Evolutionary conservation across 2,797 vertebrate genomes (phyloP), one percentile per base, ranked within the genome.

Genomic region (Chanos chanos): DNA sequence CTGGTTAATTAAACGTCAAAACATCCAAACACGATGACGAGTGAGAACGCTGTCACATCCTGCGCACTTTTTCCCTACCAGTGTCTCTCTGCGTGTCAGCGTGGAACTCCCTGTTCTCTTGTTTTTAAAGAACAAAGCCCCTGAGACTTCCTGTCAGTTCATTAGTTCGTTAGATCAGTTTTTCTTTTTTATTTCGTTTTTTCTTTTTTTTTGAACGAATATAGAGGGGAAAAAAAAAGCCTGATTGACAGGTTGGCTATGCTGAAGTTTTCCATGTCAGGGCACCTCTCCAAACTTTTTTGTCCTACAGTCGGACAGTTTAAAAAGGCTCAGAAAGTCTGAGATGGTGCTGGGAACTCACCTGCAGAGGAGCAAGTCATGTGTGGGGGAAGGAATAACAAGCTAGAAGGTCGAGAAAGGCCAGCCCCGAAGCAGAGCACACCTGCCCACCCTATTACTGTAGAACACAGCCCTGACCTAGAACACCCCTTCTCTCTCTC

Each of bases 371-470:
- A 70, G 45, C n/a, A 71, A 74, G 53, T 70, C 3, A 13, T 65
- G 57, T 55, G 8, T 19, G n/a, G 36, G 67, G 48, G 39, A 3
- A 31, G 71, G 68, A 72, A 74, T 87, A 88, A 88, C 77, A 36
- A 86, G 83, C 76, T 70, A 27, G 18, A 60, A 71, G 73, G 57
- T 16, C 18, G 70, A 56, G 28, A n/a, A 9, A 60, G 64, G 76
- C 79, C 56, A 70, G 66, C 48, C 50, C 45, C 4, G 43, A 60
- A 52, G 37, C 54, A 7, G 34, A 69, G 63, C 69, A 71, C 87
- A 88, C 81, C 87, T 87, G 87, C 68, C 66, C 71, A 76, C 79
- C 79, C 89, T 66, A 70, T 87, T 86, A 86, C 49, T 30, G 63
- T 60, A 71, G 61, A 76, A 72, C 75, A 69, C 77, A 54, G 10